Percentiles rank a stretch among this genome's conserved stretches.
Conservation (phyloP, 2,797 vertebrate species). For the Glossophaga mutica region DNA sequence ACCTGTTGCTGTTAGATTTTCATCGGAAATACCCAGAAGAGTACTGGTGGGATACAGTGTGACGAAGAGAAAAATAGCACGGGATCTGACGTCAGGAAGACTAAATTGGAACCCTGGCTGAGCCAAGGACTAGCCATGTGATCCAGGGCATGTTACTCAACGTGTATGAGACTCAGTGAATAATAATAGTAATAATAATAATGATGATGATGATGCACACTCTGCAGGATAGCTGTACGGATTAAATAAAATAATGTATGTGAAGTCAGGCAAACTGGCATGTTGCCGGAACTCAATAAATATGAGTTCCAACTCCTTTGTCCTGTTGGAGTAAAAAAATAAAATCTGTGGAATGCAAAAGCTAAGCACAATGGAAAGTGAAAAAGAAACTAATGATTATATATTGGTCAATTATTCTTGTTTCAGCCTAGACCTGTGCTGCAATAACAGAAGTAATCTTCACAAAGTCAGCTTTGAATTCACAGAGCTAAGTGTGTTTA, state of each 20-base stretch:
- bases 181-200: background rate
- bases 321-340: background rate
- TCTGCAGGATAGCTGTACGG: background rate
- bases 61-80: background rate
- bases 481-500: background rate
- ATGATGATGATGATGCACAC: background rate
- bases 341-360: background rate
- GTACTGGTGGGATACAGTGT: background rate
- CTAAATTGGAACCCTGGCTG: background rate
- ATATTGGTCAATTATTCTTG: background rate
- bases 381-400: background rate
- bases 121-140: background rate
- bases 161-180: background rate
- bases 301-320: background rate
- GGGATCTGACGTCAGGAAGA: background rate
- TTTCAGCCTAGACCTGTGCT: background rate
- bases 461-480: background rate
- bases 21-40: background rate
- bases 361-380: background rate
- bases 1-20: background rate
- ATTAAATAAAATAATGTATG: background rate
- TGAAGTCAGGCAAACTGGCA: background rate
- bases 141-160: background rate
- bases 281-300: background rate
- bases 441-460: background rate